A percentile compares a stretch with the other conserved stretches of the same genome.
These are phyloP conservation scores for Coelopa pilipes DNA, from an alignment of 2,888 invertebrate genomes.

Conservation along the genomic window DNA sequence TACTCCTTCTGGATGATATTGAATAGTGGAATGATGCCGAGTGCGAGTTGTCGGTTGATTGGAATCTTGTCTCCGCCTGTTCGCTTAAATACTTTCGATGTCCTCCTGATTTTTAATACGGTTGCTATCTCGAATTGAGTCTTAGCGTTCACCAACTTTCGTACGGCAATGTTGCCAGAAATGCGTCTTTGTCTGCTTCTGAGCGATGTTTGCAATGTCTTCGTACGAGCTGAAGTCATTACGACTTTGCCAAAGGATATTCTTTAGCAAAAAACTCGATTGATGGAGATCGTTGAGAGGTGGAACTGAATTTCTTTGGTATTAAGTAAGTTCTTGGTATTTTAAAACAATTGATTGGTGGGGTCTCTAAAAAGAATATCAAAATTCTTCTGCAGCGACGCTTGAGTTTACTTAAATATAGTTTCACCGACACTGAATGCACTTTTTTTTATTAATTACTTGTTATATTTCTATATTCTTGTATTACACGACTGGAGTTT, in stretches of 20 bases:
- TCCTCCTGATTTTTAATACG: background rate
- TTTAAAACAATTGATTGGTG: no score
- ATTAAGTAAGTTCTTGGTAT: background rate
- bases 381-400: no score
- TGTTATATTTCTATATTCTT: background rate
- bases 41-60: slow-evolving; percentile 8
- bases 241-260: slow-evolving; percentile 48
- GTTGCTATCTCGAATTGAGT: background rate
- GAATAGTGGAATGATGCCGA: slow-evolving; percentile 46
- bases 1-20: slow-evolving; percentile 58
- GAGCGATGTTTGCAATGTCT: slow-evolving; percentile 50
- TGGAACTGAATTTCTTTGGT: background rate
- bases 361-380: no score
- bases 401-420: no score
- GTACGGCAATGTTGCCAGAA: background rate
- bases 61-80: slow-evolving; percentile 38
- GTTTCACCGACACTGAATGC: no score
- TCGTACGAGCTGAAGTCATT: slow-evolving; percentile 58
- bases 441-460: no score
- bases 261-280: background rate
- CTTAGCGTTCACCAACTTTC: no score
- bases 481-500: background rate
- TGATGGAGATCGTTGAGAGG: background rate
- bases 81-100: slow-evolving; percentile 29
- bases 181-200: slow-evolving; percentile 47